These are phyloP conservation scores for Prietella phreatophila DNA, from an alignment of 2,113 vertebrate species.

Conservation along the genomic window DNA sequence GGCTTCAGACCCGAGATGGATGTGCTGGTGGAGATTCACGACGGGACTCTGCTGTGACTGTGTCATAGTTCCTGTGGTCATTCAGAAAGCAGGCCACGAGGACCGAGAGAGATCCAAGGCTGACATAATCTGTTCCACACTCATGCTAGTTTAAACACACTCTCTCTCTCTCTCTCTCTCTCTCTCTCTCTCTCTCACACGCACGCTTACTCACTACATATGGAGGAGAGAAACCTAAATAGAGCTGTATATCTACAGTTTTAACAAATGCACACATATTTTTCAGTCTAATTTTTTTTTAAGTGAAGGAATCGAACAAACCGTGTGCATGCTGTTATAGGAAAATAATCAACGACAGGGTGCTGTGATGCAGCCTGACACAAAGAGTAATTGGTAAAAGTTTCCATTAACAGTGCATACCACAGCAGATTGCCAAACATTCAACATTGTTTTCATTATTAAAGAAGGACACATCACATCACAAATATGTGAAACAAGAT, in stretches of 20 bases:
- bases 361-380: neutral
- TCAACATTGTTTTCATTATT: neutral
- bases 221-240: neutral
- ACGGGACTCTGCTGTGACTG: slow-evolving; percentile 14
- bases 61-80: slow-evolving; percentile 34
- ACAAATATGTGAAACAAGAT: neutral
- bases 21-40: slow-evolving; percentile 27
- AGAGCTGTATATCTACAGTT: neutral
- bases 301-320: neutral
- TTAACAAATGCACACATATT: neutral
- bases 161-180: neutral
- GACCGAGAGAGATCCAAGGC: slow-evolving; percentile 47
- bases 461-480: neutral
- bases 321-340: neutral
- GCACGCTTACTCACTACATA: neutral
- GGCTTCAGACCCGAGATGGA: neutral
- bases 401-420: neutral
- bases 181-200: neutral
- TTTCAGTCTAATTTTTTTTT: neutral
- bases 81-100: slow-evolving; percentile 31
- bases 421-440: neutral
- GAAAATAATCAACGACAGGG: neutral
- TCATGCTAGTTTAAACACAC: slow-evolving; percentile 4
- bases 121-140: slow-evolving; percentile 55
- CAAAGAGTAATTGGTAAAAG: neutral